Percentiles rank a stretch among this genome's conserved stretches.
These are phyloP conservation scores for Tupaia tana DNA, from an alignment of 2,113 vertebrate species.

Conservation along the genomic window DNA sequence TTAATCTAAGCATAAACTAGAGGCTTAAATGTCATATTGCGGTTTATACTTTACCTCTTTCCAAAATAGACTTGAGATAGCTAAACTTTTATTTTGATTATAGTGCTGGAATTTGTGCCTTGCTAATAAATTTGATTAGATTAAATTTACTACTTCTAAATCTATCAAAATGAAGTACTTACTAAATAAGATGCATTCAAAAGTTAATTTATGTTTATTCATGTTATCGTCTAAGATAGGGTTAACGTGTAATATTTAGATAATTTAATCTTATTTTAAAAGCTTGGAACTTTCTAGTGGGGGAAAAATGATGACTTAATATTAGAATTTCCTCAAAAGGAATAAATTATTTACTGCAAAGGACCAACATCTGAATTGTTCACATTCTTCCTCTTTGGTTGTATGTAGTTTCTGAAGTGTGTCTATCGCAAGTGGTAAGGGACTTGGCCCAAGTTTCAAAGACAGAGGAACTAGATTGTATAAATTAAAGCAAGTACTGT, in stretches of 20 bases:
- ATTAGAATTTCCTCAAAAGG: conserved; percentile 58
- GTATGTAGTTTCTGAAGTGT: conserved; percentile 55
- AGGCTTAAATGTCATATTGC: not conserved
- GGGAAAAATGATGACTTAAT: conserved; percentile 59
- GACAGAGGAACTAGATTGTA: conserved; percentile 7
- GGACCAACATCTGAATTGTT: conserved; percentile 47
- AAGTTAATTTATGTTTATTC: conserved; percentile 49
- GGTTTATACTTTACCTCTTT: conserved; percentile 45
- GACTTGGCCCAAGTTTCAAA: conserved; percentile 35
- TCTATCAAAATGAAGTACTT: conserved; percentile 41
- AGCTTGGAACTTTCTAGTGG: conserved; percentile 36
- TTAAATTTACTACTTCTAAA: conserved; percentile 45
- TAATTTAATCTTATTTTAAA: conserved; percentile 67
- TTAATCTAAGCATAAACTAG: not conserved
- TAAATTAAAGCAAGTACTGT: conserved; percentile 46
- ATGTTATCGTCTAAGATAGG: conserved; percentile 50
- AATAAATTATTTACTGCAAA: conserved; percentile 63
- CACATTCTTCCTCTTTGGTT: conserved; percentile 45
- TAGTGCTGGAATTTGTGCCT: conserved; percentile 1
- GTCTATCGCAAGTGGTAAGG: conserved; percentile 42
- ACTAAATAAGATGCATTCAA: conserved; percentile 41
- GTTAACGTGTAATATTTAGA: conserved; percentile 49
- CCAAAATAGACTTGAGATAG: conserved; percentile 21
- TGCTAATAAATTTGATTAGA: conserved; percentile 41
- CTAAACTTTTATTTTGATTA: conserved; percentile 32